Base-by-base conservation (phyloP, 2,888 invertebrate species). In the Nasonia oneida region DNA sequence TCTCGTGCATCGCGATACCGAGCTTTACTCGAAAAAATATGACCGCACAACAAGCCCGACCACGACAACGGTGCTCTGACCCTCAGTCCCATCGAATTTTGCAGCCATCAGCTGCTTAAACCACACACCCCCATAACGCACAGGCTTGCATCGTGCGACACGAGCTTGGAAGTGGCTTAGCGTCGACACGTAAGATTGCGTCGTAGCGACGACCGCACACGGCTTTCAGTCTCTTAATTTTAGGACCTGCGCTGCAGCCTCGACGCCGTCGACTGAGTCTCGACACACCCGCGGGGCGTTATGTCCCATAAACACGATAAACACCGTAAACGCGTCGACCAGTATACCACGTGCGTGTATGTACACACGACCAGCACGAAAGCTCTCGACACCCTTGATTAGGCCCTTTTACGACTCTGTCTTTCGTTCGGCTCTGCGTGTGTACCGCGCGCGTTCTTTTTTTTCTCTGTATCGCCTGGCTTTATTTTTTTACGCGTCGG, bases 281-380 rank as follows among this genome's bases (percentile, higher is more conserved):
- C 73, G 73, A 23, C 47, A 42, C 47, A 14, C 73, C 42, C 73
- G 12, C 87, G 50, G 87, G 39, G 90, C 88, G 90, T 91, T 90
- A 91, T 90, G 88, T 87, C 89, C 90, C 90, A 90, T 91, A 91
- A 91, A 91, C 89, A 88, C 90, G 90, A 90, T 90, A 90, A 91
- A 90, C 90, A 90, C 90, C 90, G 89, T 90, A 90, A 90, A 90
- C 84, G 88, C 84, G 88, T 89, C 88, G 88, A 81, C 10, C 29
- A 15, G n/a, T 33, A 50, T 47, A 23, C 29, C 37, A 33, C 47
- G 6, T 29, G 50, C 47, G 6, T 29, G 6, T 29, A 70, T 71
- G 53, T 70, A 29, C 37, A 53, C 37, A 53, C 18, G n/a, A 15
- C 81, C 73, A 29, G 75, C 86, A 77, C 81, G 57, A 74, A 87